A percentile compares a stretch with the other conserved stretches of the same genome.
Conservation (phyloP, 1,140 invertebrate genomes). For the Oryctes rhinoceros region DNA sequence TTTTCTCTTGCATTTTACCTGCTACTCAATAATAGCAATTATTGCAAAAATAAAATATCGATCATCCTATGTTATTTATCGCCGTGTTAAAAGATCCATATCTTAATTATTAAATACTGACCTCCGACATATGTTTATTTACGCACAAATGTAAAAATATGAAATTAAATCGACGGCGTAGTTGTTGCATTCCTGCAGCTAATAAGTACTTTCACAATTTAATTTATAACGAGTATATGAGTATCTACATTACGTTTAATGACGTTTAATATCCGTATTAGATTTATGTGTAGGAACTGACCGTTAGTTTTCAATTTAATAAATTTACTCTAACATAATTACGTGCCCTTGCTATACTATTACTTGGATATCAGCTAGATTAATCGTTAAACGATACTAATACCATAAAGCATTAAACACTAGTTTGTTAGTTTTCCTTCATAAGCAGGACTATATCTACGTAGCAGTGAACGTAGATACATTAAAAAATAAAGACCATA, state of each 20-base stretch:
- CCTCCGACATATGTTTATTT: background rate
- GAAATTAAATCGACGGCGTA: background rate
- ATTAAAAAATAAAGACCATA: too few species aligned
- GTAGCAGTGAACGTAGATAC: too few species aligned
- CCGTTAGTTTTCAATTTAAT: conserved; percentile 15
- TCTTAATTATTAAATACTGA: background rate
- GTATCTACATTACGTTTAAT: background rate
- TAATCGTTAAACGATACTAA: background rate
- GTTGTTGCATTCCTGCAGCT: background rate
- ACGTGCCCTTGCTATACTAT: background rate
- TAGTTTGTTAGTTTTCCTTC: background rate
- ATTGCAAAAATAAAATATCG: too few species aligned
- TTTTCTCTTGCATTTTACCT: too few species aligned
- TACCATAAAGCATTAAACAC: background rate
- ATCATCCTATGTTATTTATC: background rate
- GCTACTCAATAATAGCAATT: too few species aligned
- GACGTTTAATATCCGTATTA: background rate
- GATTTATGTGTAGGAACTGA: background rate
- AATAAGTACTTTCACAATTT: background rate
- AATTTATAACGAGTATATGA: background rate
- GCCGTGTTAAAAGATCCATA: background rate
- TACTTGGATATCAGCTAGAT: background rate
- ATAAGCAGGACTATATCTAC: too few species aligned
- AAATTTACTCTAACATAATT: conserved; percentile 3
- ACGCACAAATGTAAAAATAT: background rate